Evolutionary conservation across 1,140 invertebrate species (phyloP).

Genomic region (Nephotettix cincticeps): DNA sequence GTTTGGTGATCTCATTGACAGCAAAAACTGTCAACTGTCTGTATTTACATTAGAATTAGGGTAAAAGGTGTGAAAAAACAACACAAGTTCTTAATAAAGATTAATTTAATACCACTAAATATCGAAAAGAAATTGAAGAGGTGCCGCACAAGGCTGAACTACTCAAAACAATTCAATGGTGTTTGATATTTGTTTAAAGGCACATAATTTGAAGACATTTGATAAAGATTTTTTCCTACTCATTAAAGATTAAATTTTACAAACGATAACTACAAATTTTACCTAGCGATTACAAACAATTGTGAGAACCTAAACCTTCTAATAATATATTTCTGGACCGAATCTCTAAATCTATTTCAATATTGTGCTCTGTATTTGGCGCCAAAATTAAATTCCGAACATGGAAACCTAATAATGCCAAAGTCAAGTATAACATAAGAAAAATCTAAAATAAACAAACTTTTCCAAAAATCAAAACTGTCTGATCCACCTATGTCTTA

Average conservation of each 20-base stretch:
- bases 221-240: neutral
- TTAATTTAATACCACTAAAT: constrained; percentile 23
- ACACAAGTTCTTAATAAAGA: constrained; percentile 9
- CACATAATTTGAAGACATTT: constrained; percentile 18
- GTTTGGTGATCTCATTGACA: too few species aligned
- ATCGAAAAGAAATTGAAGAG: constrained; percentile 11
- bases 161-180: constrained; percentile 21
- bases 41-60: too few species aligned
- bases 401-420: too few species aligned
- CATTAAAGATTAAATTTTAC: neutral
- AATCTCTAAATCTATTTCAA: too few species aligned
- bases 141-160: neutral
- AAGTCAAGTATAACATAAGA: too few species aligned
- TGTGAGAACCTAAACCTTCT: too few species aligned
- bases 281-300: too few species aligned
- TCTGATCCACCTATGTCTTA: neutral
- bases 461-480: neutral
- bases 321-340: too few species aligned
- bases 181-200: constrained; percentile 22
- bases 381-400: too few species aligned
- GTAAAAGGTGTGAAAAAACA: neutral
- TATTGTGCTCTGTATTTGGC: too few species aligned
- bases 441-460: neutral
- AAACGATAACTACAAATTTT: neutral
- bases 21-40: too few species aligned